Evolutionary conservation across 2,797 vertebrate genomes (phyloP).

Genomic region (Poeciliopsis paucimaculata): DNA sequence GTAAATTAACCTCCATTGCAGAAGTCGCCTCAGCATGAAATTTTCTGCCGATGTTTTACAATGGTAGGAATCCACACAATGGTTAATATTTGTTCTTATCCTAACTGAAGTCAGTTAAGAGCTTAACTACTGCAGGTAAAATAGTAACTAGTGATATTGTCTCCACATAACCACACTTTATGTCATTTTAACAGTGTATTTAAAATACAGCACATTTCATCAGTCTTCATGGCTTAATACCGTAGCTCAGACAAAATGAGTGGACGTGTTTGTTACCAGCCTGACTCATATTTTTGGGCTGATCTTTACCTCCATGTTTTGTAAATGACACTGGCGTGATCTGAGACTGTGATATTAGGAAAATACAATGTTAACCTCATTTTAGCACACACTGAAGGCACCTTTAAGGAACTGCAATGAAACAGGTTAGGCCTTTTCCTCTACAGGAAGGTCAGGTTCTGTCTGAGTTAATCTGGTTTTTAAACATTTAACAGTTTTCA

Average conservation of each 20-base stretch:
- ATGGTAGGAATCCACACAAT: neutral
- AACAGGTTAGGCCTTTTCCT: neutral
- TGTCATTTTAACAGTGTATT: neutral
- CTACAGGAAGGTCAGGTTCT: neutral
- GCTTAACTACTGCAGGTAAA: neutral
- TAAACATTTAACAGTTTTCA: neutral
- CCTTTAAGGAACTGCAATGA: constrained; percentile 12
- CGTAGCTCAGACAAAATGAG: neutral
- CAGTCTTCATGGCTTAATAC: neutral
- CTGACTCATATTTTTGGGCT: neutral
- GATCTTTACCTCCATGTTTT: neutral
- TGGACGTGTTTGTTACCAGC: neutral
- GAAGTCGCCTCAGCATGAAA: neutral
- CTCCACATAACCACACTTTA: neutral
- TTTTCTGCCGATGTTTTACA: neutral
- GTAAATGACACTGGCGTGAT: neutral
- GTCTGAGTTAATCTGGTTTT: neutral
- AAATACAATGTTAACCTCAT: neutral
- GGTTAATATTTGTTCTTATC: neutral
- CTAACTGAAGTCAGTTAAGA: neutral
- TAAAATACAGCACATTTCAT: neutral
- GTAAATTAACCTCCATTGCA: neutral
- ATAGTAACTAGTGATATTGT: neutral
- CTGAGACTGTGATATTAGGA: neutral
- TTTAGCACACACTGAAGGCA: neutral